Percentiles rank a stretch among this genome's conserved stretches.
phyloP scores from a whole-genome alignment of 2,888 invertebrate species.

The Tenodera sinensis region DNA sequence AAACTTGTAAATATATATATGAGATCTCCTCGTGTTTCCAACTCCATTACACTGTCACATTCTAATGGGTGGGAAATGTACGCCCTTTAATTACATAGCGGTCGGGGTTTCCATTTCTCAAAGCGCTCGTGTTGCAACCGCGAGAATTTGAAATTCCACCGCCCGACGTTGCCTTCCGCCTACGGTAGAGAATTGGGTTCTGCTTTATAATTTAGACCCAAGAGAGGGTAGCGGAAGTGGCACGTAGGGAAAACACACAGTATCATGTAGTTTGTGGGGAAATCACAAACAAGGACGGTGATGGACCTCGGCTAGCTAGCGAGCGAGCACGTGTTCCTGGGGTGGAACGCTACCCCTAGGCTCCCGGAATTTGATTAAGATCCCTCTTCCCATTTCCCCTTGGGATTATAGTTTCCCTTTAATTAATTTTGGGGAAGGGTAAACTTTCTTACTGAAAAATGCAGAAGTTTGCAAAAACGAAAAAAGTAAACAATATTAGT shows the following conservation, averaged over 20 bases:
- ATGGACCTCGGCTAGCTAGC: background rate
- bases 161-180: background rate
- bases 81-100: background rate
- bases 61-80: background rate
- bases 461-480: no score
- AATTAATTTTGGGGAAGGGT: background rate
- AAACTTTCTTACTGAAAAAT: background rate
- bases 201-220: background rate
- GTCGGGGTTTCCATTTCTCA: background rate
- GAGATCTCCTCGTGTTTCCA: background rate
- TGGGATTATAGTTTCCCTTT: background rate
- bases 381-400: background rate
- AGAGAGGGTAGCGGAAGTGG: background rate
- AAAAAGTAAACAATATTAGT: no score
- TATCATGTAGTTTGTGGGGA: background rate
- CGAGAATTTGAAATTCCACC: background rate
- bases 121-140: background rate
- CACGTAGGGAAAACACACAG: background rate
- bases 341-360: background rate
- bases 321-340: background rate
- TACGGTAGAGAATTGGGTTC: background rate
- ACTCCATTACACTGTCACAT: background rate
- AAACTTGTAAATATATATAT: no score
- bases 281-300: background rate
- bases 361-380: constrained; percentile 5